These are phyloP conservation scores for Ischnura elegans DNA, from an alignment of 2,888 invertebrate species.

Conservation along the genomic window DNA sequence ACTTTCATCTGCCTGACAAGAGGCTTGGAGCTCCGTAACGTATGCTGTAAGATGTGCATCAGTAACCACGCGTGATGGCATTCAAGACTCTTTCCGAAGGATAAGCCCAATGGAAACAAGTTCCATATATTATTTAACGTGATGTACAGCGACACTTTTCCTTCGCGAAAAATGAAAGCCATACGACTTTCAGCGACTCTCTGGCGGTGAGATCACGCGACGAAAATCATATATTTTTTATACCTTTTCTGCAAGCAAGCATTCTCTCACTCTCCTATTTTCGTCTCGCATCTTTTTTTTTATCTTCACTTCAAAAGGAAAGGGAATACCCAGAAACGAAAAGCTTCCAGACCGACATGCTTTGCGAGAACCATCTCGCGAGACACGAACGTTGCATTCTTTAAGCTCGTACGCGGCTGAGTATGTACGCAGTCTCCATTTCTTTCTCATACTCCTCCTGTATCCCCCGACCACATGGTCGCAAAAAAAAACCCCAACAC, in stretches of 20 bases:
- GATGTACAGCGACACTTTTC: conserved; percentile 5
- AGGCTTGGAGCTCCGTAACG: not conserved
- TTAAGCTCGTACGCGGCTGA: not conserved
- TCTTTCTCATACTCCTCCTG: not conserved
- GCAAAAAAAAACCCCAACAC: not conserved
- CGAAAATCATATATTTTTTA: not conserved
- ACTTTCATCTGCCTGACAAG: not conserved
- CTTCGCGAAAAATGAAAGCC: not conserved
- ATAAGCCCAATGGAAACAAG: not conserved
- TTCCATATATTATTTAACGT: not conserved
- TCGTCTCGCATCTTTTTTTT: not conserved
- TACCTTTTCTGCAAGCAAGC: not conserved
- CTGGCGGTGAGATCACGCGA: conserved; percentile 3
- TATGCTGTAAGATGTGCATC: not conserved
- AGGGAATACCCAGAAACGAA: not conserved
- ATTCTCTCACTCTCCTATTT: not conserved
- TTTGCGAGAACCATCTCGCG: not conserved
- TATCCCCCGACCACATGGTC: not conserved
- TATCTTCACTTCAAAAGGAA: not conserved
- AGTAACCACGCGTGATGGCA: not conserved
- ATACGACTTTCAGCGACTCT: not conserved
- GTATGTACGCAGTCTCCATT: not conserved
- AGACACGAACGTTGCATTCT: not conserved
- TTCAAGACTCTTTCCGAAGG: not conserved
- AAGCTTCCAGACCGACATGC: not conserved